These are phyloP conservation scores for Homarus gammarus DNA, from an alignment of 2,888 invertebrate species.

Conservation along the genomic window DNA sequence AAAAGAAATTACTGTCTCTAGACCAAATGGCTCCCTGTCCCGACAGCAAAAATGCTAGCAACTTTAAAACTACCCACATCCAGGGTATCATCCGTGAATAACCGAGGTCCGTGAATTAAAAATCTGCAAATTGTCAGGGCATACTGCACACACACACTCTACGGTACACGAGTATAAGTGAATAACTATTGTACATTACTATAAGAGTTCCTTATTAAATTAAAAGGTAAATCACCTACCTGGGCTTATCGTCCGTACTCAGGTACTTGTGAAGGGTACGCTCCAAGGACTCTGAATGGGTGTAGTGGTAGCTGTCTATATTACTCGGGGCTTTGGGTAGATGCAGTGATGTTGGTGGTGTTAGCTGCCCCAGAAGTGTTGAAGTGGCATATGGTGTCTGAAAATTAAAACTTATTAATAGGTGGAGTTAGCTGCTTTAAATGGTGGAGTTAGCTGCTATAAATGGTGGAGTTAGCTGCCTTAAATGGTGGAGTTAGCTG, in stretches of 20 bases:
- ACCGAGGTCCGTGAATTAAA: not conserved
- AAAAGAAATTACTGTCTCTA: no score
- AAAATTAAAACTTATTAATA: not conserved
- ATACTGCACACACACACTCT: not conserved
- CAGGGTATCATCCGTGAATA: not conserved
- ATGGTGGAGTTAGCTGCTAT: no score
- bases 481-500: no score
- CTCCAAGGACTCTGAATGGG: slow-evolving; percentile 50
- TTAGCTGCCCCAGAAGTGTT: slow-evolving; percentile 49
- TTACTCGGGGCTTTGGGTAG: slow-evolving; percentile 15
- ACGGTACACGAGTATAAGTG: no score
- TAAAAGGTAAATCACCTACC: not conserved
- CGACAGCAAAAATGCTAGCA: no score
- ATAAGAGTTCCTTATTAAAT: not conserved
- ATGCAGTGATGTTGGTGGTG: slow-evolving; percentile 43
- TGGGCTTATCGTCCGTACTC: slow-evolving; percentile 11
- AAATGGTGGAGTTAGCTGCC: no score
- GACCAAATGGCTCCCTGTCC: no score
- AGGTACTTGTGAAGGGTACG: slow-evolving; percentile 55
- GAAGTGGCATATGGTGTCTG: slow-evolving; percentile 64
- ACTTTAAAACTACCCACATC: no score
- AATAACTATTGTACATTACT: not conserved
- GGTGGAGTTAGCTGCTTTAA: no score
- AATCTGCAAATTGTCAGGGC: not conserved
- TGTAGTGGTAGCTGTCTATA: slow-evolving; percentile 64